These are phyloP conservation scores for Psittacus erithacus DNA, from an alignment of 2,113 vertebrate species.

Conservation along the genomic window DNA sequence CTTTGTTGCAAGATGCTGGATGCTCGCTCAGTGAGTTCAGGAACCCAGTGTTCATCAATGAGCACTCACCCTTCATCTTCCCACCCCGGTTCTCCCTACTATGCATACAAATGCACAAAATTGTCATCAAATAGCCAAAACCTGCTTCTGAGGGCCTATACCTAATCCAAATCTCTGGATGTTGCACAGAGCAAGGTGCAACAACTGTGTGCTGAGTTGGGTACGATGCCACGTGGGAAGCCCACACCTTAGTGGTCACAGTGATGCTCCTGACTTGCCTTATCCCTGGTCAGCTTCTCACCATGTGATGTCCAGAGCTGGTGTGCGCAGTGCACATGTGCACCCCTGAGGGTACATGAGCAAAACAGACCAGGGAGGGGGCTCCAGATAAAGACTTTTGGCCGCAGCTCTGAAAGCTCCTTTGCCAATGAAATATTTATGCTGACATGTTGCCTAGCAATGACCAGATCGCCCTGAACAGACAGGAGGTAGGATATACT, in stretches of 20 bases:
- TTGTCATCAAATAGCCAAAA: background rate
- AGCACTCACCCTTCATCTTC: background rate
- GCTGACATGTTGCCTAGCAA: slow-evolving; percentile 77
- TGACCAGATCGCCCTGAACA: slow-evolving; percentile 63
- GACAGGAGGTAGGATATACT: slow-evolving; percentile 27
- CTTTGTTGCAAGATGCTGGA: background rate
- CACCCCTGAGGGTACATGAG: background rate
- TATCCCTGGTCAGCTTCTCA: background rate
- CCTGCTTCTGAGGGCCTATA: background rate
- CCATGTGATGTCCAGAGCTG: rapidly evolving
- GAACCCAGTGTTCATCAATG: background rate
- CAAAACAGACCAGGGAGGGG: background rate
- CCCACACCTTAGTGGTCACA: background rate
- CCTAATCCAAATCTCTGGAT: rapidly evolving
- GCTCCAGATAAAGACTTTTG: slow-evolving; percentile 33
- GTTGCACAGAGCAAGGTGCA: background rate
- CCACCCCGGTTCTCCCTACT: background rate
- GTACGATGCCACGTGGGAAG: background rate
- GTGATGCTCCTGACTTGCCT: background rate
- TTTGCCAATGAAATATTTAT: slow-evolving; percentile 74
- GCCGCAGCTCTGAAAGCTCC: background rate
- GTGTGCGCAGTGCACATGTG: background rate
- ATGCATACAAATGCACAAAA: background rate
- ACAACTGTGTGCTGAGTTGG: rapidly evolving
- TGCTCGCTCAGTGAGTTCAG: rapidly evolving